Percentiles rank a stretch among this genome's conserved stretches.
phyloP scores from a whole-genome alignment of 1,140 invertebrate species.

The Anagrus nilaparvatae region DNA sequence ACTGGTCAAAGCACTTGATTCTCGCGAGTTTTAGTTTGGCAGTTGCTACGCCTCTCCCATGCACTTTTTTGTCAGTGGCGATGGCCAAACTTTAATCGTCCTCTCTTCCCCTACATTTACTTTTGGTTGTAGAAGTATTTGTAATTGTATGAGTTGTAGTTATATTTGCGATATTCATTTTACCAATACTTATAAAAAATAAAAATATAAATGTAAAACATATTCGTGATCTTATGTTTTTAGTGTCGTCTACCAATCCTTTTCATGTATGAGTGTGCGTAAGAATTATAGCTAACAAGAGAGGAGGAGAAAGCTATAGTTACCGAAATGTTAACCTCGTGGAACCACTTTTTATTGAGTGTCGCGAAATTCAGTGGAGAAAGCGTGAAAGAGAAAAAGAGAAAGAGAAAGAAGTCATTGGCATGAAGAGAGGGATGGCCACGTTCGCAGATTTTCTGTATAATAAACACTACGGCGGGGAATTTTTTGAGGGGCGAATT shows the following conservation, averaged over 20 bases:
- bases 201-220: too few species aligned
- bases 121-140: background rate
- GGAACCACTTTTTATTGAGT: constrained; percentile 46
- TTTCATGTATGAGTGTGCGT: constrained; percentile 18
- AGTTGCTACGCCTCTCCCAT: constrained; percentile 42
- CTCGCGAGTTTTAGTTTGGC: constrained; percentile 40
- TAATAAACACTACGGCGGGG: too few species aligned
- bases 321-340: constrained; percentile 46
- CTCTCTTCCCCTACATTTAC: constrained; percentile 19
- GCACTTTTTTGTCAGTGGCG: constrained; percentile 38
- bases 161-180: too few species aligned
- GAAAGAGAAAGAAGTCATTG: constrained; percentile 11
- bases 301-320: constrained; percentile 28
- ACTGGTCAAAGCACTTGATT: constrained; percentile 46
- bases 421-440: constrained; percentile 8
- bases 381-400: constrained; percentile 20
- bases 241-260: constrained; percentile 13
- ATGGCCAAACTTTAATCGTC: constrained; percentile 21
- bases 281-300: constrained; percentile 16
- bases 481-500: too few species aligned
- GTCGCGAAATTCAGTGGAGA: constrained; percentile 44
- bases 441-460: constrained; percentile 1
- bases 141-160: background rate
- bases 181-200: too few species aligned
- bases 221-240: constrained; percentile 18